Base-by-base conservation (phyloP, 2,797 vertebrate genomes). In the Buceros bicornis region DNA sequence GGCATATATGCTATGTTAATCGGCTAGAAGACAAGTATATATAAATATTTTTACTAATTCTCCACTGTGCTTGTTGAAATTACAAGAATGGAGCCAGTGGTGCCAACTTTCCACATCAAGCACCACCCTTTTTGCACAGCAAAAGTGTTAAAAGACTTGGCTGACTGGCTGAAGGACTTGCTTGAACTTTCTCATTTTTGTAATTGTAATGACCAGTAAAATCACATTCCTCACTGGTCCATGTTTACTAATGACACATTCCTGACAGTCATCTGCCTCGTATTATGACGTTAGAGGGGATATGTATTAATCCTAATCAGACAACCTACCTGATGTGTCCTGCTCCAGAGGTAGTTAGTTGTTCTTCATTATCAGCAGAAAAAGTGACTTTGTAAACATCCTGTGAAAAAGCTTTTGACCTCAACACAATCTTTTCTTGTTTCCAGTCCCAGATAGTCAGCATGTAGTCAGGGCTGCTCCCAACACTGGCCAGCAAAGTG, bases 401-500 rank as follows among this genome's bases (percentile, higher is more conserved):
- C 97, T 99, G 99, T 47, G 99, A 98, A 95, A 99, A 98, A 50
- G 99, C 99, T 97, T 99, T 99, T 82, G 98, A 98, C 86, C 98
- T 98, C 94, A 99, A 94, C 83, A 98, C 90, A 91, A 99, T 98
- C 86, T 98, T 97, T 95, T 99, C 99, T 89, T 98, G 97, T 90
- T 96, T 99, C 99, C 99, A 99, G 61, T 99, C 98, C 99, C 99
- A 99, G 76, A 99, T 96, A 8, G 99, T 99, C 95, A 99, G 85
- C 96, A 98, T 99, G 92, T 98, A 99, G 96, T 99, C 99, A 5
- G 99, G 99, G 20, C 96, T 96, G 51, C 98, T 94, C 11, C 99
- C 99, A 86, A 99, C 97, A 28, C 98, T 99, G 76, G 98, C 99
- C 96, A 99, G 97, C 93, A 99, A 96, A 43, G 91, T 97, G 61